phyloP scores from a whole-genome alignment of 1,140 invertebrate genomes.

The Diorhabda carinulata region DNA sequence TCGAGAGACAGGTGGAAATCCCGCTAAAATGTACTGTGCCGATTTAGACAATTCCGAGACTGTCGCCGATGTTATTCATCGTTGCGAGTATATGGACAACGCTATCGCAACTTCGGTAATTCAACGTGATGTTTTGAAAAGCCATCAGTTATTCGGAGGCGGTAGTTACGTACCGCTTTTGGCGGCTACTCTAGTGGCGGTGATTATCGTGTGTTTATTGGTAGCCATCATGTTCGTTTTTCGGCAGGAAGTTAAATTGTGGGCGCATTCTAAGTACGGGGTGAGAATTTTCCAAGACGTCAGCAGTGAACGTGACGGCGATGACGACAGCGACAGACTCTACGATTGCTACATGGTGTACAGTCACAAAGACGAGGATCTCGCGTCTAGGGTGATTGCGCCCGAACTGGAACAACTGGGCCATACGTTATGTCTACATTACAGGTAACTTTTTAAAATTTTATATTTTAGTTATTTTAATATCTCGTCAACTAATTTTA shows the following conservation, averaged over 20 bases:
- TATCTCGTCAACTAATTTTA: too few species aligned
- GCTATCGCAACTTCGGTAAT: slow-evolving; percentile 60
- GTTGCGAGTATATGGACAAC: slow-evolving; percentile 60
- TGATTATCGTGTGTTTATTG: slow-evolving; percentile 66
- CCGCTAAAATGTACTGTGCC: slow-evolving; percentile 58
- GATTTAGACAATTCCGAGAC: slow-evolving; percentile 50
- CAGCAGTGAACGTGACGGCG: slow-evolving; percentile 51
- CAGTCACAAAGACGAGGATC: slow-evolving; percentile 78
- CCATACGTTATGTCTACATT: slow-evolving; percentile 70
- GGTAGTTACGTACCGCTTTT: slow-evolving; percentile 65
- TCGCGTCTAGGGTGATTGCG: slow-evolving; percentile 71
- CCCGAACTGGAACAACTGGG: slow-evolving; percentile 74
- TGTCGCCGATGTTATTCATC: slow-evolving; percentile 58
- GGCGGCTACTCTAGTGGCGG: slow-evolving; percentile 68
- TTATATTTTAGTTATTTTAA: neutral
- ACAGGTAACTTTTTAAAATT: slow-evolving; percentile 36
- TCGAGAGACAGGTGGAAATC: slow-evolving; percentile 57
- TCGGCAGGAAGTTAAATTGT: slow-evolving; percentile 68
- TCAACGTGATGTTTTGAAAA: slow-evolving; percentile 57
- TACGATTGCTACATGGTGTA: slow-evolving; percentile 87
- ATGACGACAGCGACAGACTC: slow-evolving; percentile 66
- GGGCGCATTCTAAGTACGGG: slow-evolving; percentile 70
- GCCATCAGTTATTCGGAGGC: slow-evolving; percentile 52
- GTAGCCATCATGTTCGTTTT: slow-evolving; percentile 70
- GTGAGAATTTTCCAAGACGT: slow-evolving; percentile 65